These are phyloP conservation scores for Scaptomyza montana DNA, from an alignment of 1,140 invertebrate genomes.

Conservation along the genomic window DNA sequence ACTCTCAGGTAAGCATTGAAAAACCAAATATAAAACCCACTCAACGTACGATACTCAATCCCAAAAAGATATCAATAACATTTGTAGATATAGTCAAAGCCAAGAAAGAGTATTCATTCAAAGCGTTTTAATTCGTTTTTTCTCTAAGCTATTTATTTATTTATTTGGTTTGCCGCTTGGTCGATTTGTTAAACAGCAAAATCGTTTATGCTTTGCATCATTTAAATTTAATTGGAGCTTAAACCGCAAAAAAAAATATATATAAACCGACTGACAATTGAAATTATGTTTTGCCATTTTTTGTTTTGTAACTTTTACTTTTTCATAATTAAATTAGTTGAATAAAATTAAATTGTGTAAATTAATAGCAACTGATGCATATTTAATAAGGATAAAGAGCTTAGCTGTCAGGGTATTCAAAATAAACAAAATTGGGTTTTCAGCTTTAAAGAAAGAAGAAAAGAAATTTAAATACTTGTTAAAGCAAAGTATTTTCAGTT, in stretches of 20 bases:
- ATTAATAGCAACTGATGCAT: neutral
- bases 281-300: no score
- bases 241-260: neutral
- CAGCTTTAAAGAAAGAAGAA: no score
- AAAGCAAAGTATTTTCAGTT: no score
- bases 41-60: no score
- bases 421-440: no score
- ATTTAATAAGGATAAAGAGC: neutral
- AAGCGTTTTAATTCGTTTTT: neutral
- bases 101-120: neutral
- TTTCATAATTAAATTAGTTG: neutral
- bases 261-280: neutral
- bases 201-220: neutral
- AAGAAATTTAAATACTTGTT: no score
- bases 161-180: neutral
- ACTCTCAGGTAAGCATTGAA: slow-evolving; percentile 86
- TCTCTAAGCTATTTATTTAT: neutral
- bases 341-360: neutral
- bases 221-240: neutral
- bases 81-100: no score
- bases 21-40: no score
- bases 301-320: neutral
- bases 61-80: neutral
- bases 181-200: neutral
- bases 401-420: neutral